phyloP scores from a whole-genome alignment of 2,113 vertebrate genomes.

The Girardinichthys multiradiatus region DNA sequence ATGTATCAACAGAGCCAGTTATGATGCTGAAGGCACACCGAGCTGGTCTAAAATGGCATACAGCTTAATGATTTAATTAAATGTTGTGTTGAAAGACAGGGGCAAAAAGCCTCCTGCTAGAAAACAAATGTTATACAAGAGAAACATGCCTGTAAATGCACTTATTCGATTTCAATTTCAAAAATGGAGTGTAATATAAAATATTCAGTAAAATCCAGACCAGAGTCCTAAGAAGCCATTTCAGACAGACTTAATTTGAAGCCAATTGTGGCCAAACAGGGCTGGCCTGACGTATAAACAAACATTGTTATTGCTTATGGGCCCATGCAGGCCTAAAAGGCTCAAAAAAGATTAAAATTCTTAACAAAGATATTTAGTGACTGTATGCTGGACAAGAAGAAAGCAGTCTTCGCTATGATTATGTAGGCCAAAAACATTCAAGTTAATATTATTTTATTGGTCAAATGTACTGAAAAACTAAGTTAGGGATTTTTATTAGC shows the following conservation, averaged over 20 bases:
- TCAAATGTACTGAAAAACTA: not conserved
- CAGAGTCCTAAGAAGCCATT: not conserved
- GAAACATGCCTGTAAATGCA: not conserved
- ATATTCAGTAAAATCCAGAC: not conserved
- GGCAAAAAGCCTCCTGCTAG: not conserved
- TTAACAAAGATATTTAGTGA: too few species aligned
- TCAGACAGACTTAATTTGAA: conserved; percentile 18
- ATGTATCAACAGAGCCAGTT: conserved; percentile 58
- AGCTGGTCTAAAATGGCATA: conserved; percentile 12
- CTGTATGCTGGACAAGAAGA: too few species aligned
- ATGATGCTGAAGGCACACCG: conserved; percentile 27
- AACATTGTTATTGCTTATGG: not conserved
- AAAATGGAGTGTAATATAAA: too few species aligned
- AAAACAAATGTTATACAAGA: not conserved
- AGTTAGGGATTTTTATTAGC: too few species aligned
- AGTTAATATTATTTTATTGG: too few species aligned
- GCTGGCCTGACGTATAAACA: not conserved
- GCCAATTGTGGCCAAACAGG: conserved; percentile 12
- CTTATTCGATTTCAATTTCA: too few species aligned
- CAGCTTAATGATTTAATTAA: not conserved
- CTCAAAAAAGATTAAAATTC: too few species aligned
- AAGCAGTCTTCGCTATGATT: not conserved
- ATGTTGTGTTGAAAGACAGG: not conserved
- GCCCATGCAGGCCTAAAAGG: not conserved
- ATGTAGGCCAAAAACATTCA: not conserved